A percentile compares a stretch with the other conserved stretches of the same genome.
These are phyloP conservation scores for Chloropsis hardwickii DNA, from an alignment of 2,113 vertebrate genomes.

Conservation along the genomic window DNA sequence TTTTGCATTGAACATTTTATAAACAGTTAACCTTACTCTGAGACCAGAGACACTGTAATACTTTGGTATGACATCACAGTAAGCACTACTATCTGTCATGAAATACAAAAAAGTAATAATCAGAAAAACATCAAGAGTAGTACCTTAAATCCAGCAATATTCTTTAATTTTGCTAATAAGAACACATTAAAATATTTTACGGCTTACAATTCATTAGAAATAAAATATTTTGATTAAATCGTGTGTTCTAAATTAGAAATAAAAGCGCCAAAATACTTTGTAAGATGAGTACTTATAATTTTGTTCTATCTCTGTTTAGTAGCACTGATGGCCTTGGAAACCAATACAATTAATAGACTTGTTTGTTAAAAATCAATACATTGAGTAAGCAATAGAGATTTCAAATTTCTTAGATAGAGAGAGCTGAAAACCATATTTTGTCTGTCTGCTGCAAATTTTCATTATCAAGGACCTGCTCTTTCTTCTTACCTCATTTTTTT, in stretches of 20 bases:
- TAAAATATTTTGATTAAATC: neutral
- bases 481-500: rapidly evolving
- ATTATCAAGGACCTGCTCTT: neutral
- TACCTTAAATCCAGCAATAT: neutral
- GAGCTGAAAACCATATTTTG: neutral
- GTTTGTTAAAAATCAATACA: neutral
- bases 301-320: neutral
- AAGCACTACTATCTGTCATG: neutral
- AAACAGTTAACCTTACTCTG: neutral
- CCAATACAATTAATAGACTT: neutral
- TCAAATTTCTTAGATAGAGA: neutral
- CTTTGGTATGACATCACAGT: neutral
- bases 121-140: neutral
- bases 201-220: neutral
- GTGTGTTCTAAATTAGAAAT: neutral
- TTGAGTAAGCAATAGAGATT: neutral
- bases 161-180: neutral
- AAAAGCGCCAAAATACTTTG: neutral
- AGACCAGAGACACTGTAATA: neutral
- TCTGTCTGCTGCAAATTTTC: neutral
- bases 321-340: neutral
- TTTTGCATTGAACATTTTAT: neutral
- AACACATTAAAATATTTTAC: neutral
- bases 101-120: neutral
- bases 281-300: neutral